Percentiles rank a stretch among this genome's conserved stretches.
Evolutionary conservation across 2,888 invertebrate genomes (phyloP).

Genomic region (Zele albiditarsus): DNA sequence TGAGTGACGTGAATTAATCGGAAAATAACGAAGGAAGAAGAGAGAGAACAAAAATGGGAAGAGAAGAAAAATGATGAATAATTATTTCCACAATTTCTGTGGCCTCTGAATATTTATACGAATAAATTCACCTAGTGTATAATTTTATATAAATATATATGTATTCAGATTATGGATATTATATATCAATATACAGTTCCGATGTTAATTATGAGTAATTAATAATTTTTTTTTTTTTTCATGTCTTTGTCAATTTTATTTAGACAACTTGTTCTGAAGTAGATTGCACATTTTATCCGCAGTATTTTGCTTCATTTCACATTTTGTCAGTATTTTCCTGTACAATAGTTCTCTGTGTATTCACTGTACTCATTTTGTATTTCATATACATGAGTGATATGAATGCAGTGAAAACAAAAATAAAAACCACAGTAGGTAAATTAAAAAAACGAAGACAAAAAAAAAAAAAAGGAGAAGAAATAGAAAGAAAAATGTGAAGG

Average conservation of each 20-base stretch:
- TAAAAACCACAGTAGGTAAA: conserved; percentile 12
- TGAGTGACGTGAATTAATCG: background rate
- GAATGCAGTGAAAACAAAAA: conserved; percentile 9
- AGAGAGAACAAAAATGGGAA: background rate
- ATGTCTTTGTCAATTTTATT: conserved; percentile 37
- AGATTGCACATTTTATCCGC: conserved; percentile 23
- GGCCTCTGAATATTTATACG: background rate
- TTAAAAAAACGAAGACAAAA: conserved; percentile 3
- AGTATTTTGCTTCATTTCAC: conserved; percentile 46
- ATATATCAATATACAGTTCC: background rate
- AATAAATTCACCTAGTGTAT: background rate
- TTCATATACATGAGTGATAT: conserved; percentile 38
- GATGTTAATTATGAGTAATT: background rate
- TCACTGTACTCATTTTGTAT: conserved; percentile 43
- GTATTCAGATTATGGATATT: background rate
- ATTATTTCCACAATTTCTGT: conserved; percentile 12
- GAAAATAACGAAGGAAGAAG: no score
- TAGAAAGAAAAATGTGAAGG: background rate
- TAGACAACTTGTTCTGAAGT: conserved; percentile 50
- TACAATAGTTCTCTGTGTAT: conserved; percentile 22
- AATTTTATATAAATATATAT: background rate
- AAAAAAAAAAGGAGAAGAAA: background rate
- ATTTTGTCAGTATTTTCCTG: conserved; percentile 49
- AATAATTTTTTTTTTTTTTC: background rate
- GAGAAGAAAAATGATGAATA: background rate